Base-by-base conservation (phyloP, 2,113 vertebrate genomes). In the Lathamus discolor region DNA sequence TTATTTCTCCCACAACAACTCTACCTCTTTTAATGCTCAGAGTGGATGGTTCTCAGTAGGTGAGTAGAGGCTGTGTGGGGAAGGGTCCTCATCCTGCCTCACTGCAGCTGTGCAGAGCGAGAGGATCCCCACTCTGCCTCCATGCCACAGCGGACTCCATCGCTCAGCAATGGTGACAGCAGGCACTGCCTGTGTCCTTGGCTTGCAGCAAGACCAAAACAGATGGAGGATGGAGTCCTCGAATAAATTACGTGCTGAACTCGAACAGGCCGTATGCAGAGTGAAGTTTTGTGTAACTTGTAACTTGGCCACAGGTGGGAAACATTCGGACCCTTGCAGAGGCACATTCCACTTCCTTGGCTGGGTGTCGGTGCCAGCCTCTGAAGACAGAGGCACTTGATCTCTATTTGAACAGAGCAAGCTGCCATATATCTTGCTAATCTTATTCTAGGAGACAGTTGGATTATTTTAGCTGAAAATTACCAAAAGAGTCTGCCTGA, bases 391-490 rank as follows among this genome's bases (percentile, higher is more conserved):
- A 82, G 44, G 28, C 0, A 1, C 57, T 93, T 84, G 44, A 81
- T 83, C 64, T 86, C 13, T 0, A 37, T 93, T 86, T 81, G 57
- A 95, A 67, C 64, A 68, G 80, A 78, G 17, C 44, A 86, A 86
- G 39, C 61, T 92, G 82, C 84, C 44, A 62, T 79, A 46, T 59
- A 84, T 86, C 52, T 91, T 83, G n/a, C 62, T 86, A 66, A 94
- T 91, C 83, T 90, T 81, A 75, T 93, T 97, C 69, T 86, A 74
- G 73, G 41, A 93, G 69, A 49, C 62, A 86, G 76, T 46, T 86
- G 76, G 94, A 62, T 83, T 93, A 86, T 96, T 96, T 97, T 88
- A 86, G 43, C 69, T 95, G 68, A 94, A 96, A 90, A 52, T 86
- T 92, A 93, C 69, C 52, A n/a, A 52, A 86, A 70, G 46, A 73